Evolutionary conservation across 2,888 invertebrate genomes (phyloP).

Genomic region (Dynastes grantii): DNA sequence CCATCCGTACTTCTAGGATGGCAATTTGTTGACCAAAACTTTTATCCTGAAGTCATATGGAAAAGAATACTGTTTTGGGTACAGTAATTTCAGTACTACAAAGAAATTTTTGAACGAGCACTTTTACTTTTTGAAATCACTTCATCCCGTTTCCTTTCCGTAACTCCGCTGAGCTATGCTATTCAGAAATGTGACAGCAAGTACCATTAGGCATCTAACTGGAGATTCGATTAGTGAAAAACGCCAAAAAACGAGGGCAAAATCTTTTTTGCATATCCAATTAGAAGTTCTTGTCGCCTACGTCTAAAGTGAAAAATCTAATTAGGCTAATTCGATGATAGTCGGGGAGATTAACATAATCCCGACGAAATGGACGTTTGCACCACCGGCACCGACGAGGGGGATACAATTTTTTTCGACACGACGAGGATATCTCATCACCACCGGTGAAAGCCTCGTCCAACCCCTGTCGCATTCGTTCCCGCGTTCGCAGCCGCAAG

Average conservation of each 20-base stretch:
- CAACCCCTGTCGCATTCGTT: conserved; percentile 4
- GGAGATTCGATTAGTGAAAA: neutral
- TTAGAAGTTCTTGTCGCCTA: conserved; percentile 19
- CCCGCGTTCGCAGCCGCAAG: conserved; percentile 3
- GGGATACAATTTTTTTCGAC: conserved; percentile 28
- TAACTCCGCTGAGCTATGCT: too few species aligned
- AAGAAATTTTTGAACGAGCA: too few species aligned
- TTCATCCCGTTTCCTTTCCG: too few species aligned
- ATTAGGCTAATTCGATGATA: conserved; percentile 45
- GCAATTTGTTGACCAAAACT: too few species aligned
- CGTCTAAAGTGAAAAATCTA: conserved; percentile 45
- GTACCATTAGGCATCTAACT: too few species aligned
- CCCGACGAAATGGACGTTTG: conserved; percentile 37
- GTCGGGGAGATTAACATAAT: conserved; percentile 44
- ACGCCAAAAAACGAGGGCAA: conserved; percentile 3
- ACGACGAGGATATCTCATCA: conserved; percentile 1
- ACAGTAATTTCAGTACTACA: too few species aligned
- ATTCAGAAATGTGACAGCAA: too few species aligned
- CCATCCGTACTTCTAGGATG: too few species aligned
- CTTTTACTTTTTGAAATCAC: too few species aligned
- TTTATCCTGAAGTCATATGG: too few species aligned
- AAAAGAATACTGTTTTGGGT: too few species aligned
- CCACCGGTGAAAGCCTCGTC: conserved; percentile 21
- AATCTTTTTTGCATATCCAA: conserved; percentile 37
- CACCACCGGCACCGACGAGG: neutral